These are phyloP conservation scores for Ctenodactylus gundi DNA, from an alignment of 2,113 vertebrate genomes.

Conservation along the genomic window DNA sequence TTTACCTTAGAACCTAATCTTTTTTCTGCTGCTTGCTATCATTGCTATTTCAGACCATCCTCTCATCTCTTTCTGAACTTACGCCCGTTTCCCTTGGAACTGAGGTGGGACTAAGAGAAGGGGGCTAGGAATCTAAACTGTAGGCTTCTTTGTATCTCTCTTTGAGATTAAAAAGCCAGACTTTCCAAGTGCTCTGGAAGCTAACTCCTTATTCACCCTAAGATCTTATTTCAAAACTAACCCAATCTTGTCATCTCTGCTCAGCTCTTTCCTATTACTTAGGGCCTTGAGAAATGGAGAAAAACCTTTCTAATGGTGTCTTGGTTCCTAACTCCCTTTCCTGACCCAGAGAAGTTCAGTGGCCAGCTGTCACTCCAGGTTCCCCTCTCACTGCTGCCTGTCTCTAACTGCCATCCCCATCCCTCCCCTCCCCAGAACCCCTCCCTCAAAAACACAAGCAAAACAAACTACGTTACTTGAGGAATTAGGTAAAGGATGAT, in stretches of 20 bases:
- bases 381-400: constrained; percentile 1
- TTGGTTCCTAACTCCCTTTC: constrained; percentile 27
- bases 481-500: constrained; percentile 85
- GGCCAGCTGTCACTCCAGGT: not conserved
- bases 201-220: constrained; percentile 46
- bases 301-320: not conserved
- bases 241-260: not conserved
- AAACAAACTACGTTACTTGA: constrained; percentile 22
- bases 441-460: not conserved
- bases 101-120: not conserved
- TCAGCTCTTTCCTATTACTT: not conserved
- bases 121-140: not conserved
- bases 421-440: not conserved
- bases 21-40: not conserved
- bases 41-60: not conserved
- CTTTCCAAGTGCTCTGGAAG: constrained; percentile 46
- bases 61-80: not conserved
- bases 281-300: not conserved
- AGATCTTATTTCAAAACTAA: constrained; percentile 50
- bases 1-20: constrained; percentile 49
- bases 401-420: not conserved
- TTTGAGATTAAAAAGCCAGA: constrained; percentile 49
- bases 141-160: not conserved
- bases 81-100: not conserved
- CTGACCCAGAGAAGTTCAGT: not conserved